Evolutionary conservation across 23 tunicate species (phyloP).

Genomic region (Trididemnum nubilum): DNA sequence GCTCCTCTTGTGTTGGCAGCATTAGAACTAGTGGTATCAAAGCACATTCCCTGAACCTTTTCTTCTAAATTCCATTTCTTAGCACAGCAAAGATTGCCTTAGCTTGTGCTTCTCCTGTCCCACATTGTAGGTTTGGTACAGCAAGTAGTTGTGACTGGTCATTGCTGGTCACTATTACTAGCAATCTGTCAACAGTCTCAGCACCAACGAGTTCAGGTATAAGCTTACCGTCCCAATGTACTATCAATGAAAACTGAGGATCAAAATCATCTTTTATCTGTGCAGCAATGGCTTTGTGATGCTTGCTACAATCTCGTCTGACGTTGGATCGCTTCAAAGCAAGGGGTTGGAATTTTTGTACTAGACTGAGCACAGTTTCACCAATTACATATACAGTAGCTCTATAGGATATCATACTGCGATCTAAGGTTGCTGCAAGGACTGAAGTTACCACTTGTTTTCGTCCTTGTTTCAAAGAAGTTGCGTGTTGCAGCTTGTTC

Average conservation of each 20-base stretch:
- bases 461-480: background rate
- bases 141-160: no score
- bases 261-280: no score
- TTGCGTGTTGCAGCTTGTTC: no score
- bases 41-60: slow-evolving; percentile 29
- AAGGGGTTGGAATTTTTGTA: slow-evolving; percentile 22
- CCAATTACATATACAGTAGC: slow-evolving; percentile 24
- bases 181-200: slow-evolving; percentile 18
- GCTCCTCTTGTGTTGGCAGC: slow-evolving; percentile 1
- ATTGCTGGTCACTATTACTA: no score
- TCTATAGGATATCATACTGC: slow-evolving; percentile 19
- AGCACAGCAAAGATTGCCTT: slow-evolving; percentile 23
- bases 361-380: slow-evolving; percentile 8
- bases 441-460: slow-evolving; percentile 12
- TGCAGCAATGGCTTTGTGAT: slow-evolving; percentile 14
- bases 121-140: no score
- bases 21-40: slow-evolving; percentile 8
- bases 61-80: slow-evolving; percentile 12
- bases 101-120: slow-evolving; percentile 31
- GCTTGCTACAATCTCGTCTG: background rate
- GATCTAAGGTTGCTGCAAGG: slow-evolving; percentile 30
- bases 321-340: slow-evolving; percentile 13
- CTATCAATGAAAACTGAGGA: slow-evolving; percentile 15
- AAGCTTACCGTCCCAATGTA: slow-evolving; percentile 25
- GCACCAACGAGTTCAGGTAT: slow-evolving; percentile 3